Evolutionary conservation across 2,113 vertebrate genomes (phyloP).

Genomic region (Tachysurus vachellii): DNA sequence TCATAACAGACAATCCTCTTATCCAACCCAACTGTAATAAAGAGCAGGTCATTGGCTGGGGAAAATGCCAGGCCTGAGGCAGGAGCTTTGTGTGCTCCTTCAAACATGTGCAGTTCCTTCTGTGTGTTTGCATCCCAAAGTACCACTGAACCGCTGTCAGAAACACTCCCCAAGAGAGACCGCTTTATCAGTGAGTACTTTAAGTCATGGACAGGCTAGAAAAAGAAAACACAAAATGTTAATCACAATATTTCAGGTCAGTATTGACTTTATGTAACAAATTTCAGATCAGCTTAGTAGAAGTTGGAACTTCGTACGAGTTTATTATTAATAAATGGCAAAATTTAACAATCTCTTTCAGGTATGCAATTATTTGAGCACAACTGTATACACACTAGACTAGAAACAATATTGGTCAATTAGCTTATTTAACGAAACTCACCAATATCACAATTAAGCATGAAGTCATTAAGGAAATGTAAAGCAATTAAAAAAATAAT

Average conservation of each 20-base stretch:
- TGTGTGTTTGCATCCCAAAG: constrained; percentile 95
- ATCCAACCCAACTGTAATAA: constrained; percentile 92
- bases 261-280: not conserved
- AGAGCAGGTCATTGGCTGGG: constrained; percentile 88
- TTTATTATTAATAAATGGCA: not conserved
- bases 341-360: not conserved
- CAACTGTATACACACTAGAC: not conserved
- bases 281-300: not conserved
- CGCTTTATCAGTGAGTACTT: constrained; percentile 87
- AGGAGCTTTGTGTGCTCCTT: constrained; percentile 88
- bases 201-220: constrained; percentile 88
- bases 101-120: constrained; percentile 84
- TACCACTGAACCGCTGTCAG: constrained; percentile 87
- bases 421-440: not conserved
- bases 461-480: not conserved
- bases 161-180: constrained; percentile 88
- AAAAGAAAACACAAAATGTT: constrained; percentile 38
- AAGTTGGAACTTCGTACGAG: not conserved
- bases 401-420: not conserved
- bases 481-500: not conserved
- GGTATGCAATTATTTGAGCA: not conserved
- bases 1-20: constrained; percentile 97
- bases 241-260: not conserved
- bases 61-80: constrained; percentile 91
- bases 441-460: not conserved